Percentiles rank a stretch among this genome's conserved stretches.
Evolutionary conservation across 2,888 invertebrate species (phyloP).

Genomic region (Baccha elongata): DNA sequence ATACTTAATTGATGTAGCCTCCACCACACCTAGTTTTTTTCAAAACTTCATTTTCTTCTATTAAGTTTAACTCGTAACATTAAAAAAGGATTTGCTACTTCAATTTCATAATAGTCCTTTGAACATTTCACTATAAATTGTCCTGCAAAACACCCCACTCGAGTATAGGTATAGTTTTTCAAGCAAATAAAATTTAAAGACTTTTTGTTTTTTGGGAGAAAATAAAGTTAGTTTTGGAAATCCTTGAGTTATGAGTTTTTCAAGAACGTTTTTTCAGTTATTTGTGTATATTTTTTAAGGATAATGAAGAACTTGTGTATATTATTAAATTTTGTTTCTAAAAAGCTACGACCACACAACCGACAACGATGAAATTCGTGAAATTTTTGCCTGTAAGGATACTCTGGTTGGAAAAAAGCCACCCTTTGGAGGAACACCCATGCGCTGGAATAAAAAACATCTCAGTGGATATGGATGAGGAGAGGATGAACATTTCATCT

Average conservation of each 20-base stretch:
- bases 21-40: constrained; percentile 70
- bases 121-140: constrained; percentile 54
- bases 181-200: constrained; percentile 63
- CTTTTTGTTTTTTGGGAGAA: neutral
- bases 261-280: constrained; percentile 15
- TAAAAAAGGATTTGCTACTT: constrained; percentile 11
- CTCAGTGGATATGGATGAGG: constrained; percentile 21
- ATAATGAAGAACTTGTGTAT: constrained; percentile 56
- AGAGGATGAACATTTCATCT: constrained; percentile 69
- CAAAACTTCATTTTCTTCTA: constrained; percentile 15
- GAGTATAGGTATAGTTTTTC: constrained; percentile 28
- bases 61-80: constrained; percentile 35
- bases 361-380: constrained; percentile 82
- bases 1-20: constrained; percentile 67
- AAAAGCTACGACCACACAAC: constrained; percentile 80
- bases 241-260: constrained; percentile 7
- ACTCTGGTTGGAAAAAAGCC: constrained; percentile 62
- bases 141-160: constrained; percentile 56
- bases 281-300: constrained; percentile 26
- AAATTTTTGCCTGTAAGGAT: constrained; percentile 76
- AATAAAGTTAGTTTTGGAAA: constrained; percentile 31
- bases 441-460: constrained; percentile 68
- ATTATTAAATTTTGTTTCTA: constrained; percentile 74
- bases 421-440: constrained; percentile 69
- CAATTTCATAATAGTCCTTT: constrained; percentile 29